Base-by-base conservation (phyloP, 1,140 invertebrate genomes). In the Scaptomyza montana region DNA sequence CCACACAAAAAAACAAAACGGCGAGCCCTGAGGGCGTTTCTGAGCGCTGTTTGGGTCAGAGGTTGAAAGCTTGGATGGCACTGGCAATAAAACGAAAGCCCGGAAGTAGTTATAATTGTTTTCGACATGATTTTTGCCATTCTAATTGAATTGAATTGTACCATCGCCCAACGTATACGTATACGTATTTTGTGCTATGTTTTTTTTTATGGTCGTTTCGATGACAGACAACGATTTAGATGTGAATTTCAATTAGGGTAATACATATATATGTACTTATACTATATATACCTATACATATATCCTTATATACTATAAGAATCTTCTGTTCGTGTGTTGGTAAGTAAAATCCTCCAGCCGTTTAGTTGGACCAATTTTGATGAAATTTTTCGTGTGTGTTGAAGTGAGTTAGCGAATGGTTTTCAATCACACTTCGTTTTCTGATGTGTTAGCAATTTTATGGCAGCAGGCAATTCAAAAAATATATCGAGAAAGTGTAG, bases 31-130 rank as follows among this genome's bases (percentile, higher is more conserved):
- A 19, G 9, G 25, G n/a, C 36, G 16, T 36, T 10, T 16, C 16
- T 13, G 25, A 41, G 43, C n/a, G 36, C 21, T 12, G 36, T 36
- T 19, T 21, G 51, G 45, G 21, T 55, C 43, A 55, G 5, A n/a
- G 39, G 39, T n/a, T 43, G 39, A n/a, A n/a, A n/a, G 39, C 3
- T n/a, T 43, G 39, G 39, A 43, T 10, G 39, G 61, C 8, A 53
- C 13, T 47, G 21, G 33, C 36, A 57, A 49, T 65, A 56, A 49
- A 51, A 41, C 21, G 64, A 67, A 28, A n/a, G 33, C 55, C 76
- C 75, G 78, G 78, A 81, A 82, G 82, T 82, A 86, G 87, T 86
- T 86, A 87, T 87, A 74, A 87, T 87, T 77, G 66, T 71, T 81
- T 67, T 51, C 70, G 74, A 75, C 82, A 81, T 86, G 81, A 87